Evolutionary conservation across 2,797 vertebrate species (phyloP).

Genomic region (Clamator glandarius): DNA sequence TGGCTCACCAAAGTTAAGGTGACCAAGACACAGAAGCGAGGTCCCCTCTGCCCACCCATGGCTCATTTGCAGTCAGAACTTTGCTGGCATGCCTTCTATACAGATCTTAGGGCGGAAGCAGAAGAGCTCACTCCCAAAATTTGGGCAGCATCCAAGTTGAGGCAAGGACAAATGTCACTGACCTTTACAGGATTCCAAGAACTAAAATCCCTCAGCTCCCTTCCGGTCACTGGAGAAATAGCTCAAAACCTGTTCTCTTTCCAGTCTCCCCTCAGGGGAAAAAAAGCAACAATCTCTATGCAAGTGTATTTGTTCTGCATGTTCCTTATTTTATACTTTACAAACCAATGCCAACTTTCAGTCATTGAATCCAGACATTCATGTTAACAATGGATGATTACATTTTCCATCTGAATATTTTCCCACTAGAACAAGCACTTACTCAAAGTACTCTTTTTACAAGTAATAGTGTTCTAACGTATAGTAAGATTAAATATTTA

Average conservation of each 20-base stretch:
- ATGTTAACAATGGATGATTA: conserved; percentile 18
- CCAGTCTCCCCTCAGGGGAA: background rate
- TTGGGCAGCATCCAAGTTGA: background rate
- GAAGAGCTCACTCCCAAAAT: background rate
- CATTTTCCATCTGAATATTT: conserved; percentile 23
- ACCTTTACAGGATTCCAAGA: conserved; percentile 13
- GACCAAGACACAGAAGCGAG: fast-evolving
- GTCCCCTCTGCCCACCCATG: fast-evolving
- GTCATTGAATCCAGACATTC: conserved; percentile 48
- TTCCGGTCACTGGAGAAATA: background rate
- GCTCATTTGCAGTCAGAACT: background rate
- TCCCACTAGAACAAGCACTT: conserved; percentile 22
- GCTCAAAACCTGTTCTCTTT: conserved; percentile 29
- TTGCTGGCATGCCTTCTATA: fast-evolving
- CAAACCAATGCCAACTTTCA: background rate
- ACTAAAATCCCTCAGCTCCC: background rate
- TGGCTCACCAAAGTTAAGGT: background rate
- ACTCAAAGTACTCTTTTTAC: background rate
- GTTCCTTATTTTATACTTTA: conserved; percentile 47
- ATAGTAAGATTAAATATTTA: conserved; percentile 11
- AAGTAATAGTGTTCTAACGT: background rate
- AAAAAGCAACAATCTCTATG: background rate
- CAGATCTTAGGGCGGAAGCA: background rate
- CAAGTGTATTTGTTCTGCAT: background rate
- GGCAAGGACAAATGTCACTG: background rate